Percentiles rank a stretch among this genome's conserved stretches.
Evolutionary conservation across 2,797 vertebrate genomes (phyloP).

Genomic region (Adelosebastes latens): DNA sequence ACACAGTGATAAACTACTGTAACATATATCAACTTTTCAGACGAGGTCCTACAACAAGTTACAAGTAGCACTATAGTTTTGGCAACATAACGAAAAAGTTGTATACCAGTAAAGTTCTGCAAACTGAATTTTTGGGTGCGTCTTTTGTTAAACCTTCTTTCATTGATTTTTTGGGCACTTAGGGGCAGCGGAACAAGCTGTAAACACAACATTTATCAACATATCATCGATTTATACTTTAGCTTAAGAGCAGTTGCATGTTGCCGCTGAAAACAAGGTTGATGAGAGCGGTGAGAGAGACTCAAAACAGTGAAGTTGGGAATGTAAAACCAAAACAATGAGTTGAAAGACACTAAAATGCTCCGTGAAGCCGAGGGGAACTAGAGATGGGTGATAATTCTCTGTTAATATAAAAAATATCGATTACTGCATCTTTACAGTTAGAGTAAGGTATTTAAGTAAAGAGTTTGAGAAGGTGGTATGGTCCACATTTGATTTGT

Average conservation of each 20-base stretch:
- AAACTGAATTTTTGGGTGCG: background rate
- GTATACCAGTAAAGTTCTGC: background rate
- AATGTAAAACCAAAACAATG: background rate
- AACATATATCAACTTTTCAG: slow-evolving; percentile 20
- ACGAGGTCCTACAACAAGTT: background rate
- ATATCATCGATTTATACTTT: background rate
- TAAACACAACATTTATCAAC: background rate
- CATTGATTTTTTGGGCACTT: background rate
- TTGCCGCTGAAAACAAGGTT: background rate
- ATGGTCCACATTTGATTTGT: background rate
- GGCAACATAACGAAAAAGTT: background rate
- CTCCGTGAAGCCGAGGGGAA: background rate
- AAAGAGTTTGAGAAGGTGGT: background rate
- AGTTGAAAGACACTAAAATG: too few species aligned
- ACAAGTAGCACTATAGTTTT: background rate
- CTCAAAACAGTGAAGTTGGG: background rate
- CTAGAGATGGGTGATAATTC: background rate
- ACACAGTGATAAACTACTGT: slow-evolving; percentile 36
- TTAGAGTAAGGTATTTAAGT: background rate
- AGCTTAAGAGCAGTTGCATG: background rate
- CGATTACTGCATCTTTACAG: background rate
- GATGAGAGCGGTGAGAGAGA: background rate
- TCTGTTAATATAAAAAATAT: background rate
- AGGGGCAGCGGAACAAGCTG: background rate
- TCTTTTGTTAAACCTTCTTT: background rate